Base-by-base conservation (phyloP, 1,140 invertebrate species). In the Copidosoma floridanum region DNA sequence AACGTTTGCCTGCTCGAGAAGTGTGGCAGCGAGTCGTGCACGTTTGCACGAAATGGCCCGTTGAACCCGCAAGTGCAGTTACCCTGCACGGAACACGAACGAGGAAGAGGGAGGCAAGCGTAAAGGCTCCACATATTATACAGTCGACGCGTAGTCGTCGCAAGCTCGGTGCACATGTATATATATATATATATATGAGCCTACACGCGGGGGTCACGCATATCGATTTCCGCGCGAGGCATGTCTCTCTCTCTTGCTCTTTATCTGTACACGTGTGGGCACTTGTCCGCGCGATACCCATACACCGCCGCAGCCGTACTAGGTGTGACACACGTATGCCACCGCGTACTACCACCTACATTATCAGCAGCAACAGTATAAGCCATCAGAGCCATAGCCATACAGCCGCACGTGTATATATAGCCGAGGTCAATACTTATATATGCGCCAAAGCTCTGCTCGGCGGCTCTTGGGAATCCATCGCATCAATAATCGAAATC, bases 401-500 rank as follows among this genome's bases (percentile, higher is more conserved):
- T 6, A 12, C 29, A 6, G 29, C 29, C 18, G 46, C 29, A 8
- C 44, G 37, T 37, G 38, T 41, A 57, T 47, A 60, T 63, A 52
- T 52, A 63, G 44, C 54, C 38, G 41, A 48, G 46, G 65, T 67
- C 59, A 65, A 65, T 67, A 57, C 61, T 58, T 64, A 63, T 60
- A 48, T 58, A 54, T 58, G 57, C 38, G 10, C 43, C 6, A 6
- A 12, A 6, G 29, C 35, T 57, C n/a, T n/a, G 40, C 54, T 29
- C 50, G 29, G 20, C 43, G 29, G 37, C 57, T 35, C 61, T 47
- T 23, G 52, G 53, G 65, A 61, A 63, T 66, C 62, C 61, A 44
- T 16, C 26, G 32, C 41, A 56, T 53, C 61, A 52, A 55, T 64
- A 55, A 60, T 60, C 57, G 44, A 64, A 56, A 64, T 64, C 67